Percentiles rank a stretch among this genome's conserved stretches.
Evolutionary conservation across 2,797 vertebrate species (phyloP).

Genomic region (Sebastes matsubarae): DNA sequence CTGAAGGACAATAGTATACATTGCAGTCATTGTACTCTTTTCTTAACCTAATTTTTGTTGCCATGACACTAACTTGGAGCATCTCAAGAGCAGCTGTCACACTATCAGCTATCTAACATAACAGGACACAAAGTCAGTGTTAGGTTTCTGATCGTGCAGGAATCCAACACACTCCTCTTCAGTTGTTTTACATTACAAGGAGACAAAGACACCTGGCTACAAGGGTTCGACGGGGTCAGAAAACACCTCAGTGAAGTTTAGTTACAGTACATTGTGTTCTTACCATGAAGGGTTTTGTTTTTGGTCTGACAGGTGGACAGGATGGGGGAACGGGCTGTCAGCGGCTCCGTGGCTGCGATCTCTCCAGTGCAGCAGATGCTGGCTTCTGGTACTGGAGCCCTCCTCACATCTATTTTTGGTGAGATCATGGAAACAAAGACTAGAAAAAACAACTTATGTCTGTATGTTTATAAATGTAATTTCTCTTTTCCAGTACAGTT

Average conservation of each 20-base stretch:
- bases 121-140: not conserved
- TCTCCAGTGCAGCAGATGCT: constrained; percentile 96
- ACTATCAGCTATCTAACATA: not conserved
- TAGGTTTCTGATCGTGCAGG: not conserved
- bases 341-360: constrained; percentile 77
- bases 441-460: not conserved
- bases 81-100: not conserved
- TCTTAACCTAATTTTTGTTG: not conserved
- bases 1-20: not conserved
- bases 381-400: constrained; percentile 92
- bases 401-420: constrained; percentile 95
- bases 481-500: not conserved
- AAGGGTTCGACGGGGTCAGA: not conserved
- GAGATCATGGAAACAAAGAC: constrained; percentile 64
- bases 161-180: not conserved
- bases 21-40: not conserved
- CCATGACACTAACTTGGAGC: not conserved
- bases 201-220: not conserved
- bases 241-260: not conserved
- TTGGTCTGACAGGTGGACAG: constrained; percentile 70
- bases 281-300: not conserved
- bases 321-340: constrained; percentile 84
- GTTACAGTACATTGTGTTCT: not conserved
- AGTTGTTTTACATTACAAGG: constrained; percentile 15
- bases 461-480: not conserved